Evolutionary conservation across 2,797 vertebrate species (phyloP).

Genomic region (Falco cherrug): DNA sequence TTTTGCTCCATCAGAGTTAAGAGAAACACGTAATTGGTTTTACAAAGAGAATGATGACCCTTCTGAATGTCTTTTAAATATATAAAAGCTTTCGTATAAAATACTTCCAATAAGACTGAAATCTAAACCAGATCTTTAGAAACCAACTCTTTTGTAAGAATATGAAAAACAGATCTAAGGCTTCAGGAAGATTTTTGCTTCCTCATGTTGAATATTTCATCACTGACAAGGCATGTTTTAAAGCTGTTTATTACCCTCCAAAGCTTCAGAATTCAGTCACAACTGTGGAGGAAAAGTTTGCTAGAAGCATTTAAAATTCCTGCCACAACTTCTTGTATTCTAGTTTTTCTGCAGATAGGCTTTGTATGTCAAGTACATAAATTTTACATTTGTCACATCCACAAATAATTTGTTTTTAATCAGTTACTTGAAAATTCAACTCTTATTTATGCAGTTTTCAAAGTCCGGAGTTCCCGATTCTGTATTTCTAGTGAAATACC

Average conservation of each 20-base stretch:
- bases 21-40: not conserved
- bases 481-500: not conserved
- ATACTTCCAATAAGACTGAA: conserved; percentile 17
- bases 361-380: not conserved
- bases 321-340: not conserved
- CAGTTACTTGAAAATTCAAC: not conserved
- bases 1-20: not conserved
- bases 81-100: not conserved
- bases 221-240: conserved; percentile 32
- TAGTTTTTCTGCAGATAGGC: not conserved
- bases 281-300: not conserved
- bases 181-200: conserved; percentile 23
- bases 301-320: not conserved
- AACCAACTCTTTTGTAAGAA: conserved; percentile 12
- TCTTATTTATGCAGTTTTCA: not conserved
- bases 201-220: conserved; percentile 36
- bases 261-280: not conserved
- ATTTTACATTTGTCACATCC: not conserved
- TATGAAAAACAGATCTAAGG: conserved; percentile 38
- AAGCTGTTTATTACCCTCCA: not conserved
- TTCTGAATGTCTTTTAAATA: not conserved
- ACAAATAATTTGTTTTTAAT: not conserved
- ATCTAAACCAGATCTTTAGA: conserved; percentile 16
- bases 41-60: not conserved
- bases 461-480: not conserved